These are phyloP conservation scores for Coluber constrictor DNA, from an alignment of 2,797 vertebrate genomes.

Conservation along the genomic window DNA sequence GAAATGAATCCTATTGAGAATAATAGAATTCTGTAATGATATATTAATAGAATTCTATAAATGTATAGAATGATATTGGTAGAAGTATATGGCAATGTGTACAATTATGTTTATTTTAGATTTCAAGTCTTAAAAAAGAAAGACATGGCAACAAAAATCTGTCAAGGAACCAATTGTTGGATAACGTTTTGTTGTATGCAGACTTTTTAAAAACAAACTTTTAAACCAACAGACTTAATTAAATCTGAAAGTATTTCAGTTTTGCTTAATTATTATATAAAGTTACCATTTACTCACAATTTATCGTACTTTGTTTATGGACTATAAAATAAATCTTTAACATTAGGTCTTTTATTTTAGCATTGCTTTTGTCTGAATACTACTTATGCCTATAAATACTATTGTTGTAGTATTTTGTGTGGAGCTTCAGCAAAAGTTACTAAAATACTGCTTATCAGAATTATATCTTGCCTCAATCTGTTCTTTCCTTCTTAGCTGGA, in stretches of 20 bases:
- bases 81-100: background rate
- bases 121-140: constrained; percentile 85
- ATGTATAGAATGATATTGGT: background rate
- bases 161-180: constrained; percentile 69
- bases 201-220: background rate
- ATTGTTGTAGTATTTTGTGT: background rate
- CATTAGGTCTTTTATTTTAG: constrained; percentile 9
- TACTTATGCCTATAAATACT: background rate
- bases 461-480: background rate
- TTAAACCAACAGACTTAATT: background rate
- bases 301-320: background rate
- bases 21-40: background rate
- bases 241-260: background rate
- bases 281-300: background rate
- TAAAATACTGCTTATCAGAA: background rate
- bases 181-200: constrained; percentile 52
- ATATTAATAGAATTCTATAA: background rate
- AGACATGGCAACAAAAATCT: constrained; percentile 76
- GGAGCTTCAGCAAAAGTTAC: background rate
- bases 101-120: constrained; percentile 73
- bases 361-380: background rate
- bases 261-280: background rate
- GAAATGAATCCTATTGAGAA: background rate
- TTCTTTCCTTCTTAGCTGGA: background rate
- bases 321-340: background rate